phyloP scores from a whole-genome alignment of 2,113 vertebrate genomes.

The Plotosus lineatus region DNA sequence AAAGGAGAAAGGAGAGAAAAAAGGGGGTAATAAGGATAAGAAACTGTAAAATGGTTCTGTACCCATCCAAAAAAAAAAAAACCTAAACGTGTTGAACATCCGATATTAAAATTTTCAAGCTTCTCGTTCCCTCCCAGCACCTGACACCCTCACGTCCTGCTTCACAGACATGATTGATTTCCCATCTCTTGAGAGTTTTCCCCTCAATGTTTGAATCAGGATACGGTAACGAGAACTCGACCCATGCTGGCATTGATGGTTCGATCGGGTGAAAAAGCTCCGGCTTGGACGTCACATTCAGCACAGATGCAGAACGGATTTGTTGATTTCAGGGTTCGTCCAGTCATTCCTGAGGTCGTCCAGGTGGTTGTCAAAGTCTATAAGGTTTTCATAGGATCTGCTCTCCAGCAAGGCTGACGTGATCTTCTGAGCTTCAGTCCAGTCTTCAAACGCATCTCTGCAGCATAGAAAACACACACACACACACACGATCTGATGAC shows the following conservation, averaged over 20 bases:
- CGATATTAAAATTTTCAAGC: not conserved
- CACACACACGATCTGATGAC: not conserved
- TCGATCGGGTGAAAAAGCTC: slow-evolving; percentile 35
- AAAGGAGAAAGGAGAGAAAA: not conserved
- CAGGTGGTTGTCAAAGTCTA: slow-evolving; percentile 97
- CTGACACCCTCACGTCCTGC: not conserved
- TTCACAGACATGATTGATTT: slow-evolving; percentile 32
- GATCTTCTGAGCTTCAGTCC: slow-evolving; percentile 92
- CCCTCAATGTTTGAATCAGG: not conserved
- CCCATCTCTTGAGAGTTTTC: slow-evolving; percentile 27
- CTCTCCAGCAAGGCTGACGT: slow-evolving; percentile 84
- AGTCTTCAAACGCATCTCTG: slow-evolving; percentile 94
- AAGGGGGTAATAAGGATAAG: not conserved
- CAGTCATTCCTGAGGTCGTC: slow-evolving; percentile 97
- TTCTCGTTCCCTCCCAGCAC: slow-evolving; percentile 6
- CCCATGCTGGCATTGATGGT: slow-evolving; percentile 49
- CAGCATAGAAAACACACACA: slow-evolving; percentile 6
- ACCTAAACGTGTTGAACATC: not conserved
- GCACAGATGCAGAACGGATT: slow-evolving; percentile 91
- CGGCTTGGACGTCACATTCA: slow-evolving; percentile 60
- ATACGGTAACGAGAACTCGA: slow-evolving; percentile 15
- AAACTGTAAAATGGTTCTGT: not conserved
- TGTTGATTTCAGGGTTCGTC: slow-evolving; percentile 98
- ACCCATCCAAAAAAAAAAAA: not conserved
- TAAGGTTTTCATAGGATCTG: slow-evolving; percentile 87